Evolutionary conservation across 2,113 vertebrate species (phyloP), one percentile per base, ranked within the genome.

Genomic region (Eonycteris spelaea): DNA sequence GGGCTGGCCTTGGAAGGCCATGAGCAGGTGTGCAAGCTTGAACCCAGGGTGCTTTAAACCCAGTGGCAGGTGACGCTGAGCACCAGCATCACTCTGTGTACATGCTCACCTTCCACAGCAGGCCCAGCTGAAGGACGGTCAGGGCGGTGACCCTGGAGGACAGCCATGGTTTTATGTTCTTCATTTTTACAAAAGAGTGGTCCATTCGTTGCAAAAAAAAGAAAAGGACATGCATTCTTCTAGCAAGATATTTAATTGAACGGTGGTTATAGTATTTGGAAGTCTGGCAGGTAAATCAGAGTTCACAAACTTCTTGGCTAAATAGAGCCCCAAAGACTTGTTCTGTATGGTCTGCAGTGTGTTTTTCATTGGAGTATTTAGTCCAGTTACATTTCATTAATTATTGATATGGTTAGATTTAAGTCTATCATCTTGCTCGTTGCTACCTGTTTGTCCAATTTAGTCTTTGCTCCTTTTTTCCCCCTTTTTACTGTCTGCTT

Each of bases 71-170:
- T 5, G 63, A 19, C 5, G 15, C 26, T 5, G 12, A 18, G 61
- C 14, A 0, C 19, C 1, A 4, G 43, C 12, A 0, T 51, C 5
- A 1, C 38, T 6, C 15, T 55, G 14, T 3, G 3, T 4, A 4
- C 10, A 0, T 13, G 8, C n/a, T 19, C n/a, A n/a, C 7, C 61
- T 14, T 5, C 73, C 7, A 0, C 5, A 13, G 59, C 38, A 22
- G 61, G 55, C 18, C 79, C 30, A 10, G 1, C 0, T 48, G 8
- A 12, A n/a, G 40, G 82, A 19, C 5, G 7, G 53, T 38, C 43
- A 40, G 28, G 35, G 24, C 3, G 10, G 45, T 38, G 61, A 40
- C 22, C 86, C 3, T 7, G 19, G 14, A 5, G 38, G 90, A 26
- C 33, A 70, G 40, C 45, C 35, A 11, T 21, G 19, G 71, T 59